Conservation (phyloP, 1,140 invertebrate species). For the Myzus persicae region DNA sequence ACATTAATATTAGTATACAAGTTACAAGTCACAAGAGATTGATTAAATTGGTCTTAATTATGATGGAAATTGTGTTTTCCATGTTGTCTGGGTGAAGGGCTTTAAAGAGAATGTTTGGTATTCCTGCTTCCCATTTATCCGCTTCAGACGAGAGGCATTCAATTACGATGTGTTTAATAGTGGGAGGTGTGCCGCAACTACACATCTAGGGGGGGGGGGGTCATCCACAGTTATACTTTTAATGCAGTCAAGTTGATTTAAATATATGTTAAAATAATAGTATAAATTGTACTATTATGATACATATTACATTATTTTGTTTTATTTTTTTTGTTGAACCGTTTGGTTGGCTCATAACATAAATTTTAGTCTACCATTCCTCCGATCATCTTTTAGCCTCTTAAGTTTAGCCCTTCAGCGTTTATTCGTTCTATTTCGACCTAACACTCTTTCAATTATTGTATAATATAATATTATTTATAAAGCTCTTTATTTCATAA, state of each 20-base stretch:
- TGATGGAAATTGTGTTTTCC: no score
- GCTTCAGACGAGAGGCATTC: no score
- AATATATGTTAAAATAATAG: neutral
- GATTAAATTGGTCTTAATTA: no score
- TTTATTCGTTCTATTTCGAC: no score
- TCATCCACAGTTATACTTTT: neutral
- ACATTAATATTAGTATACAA: no score
- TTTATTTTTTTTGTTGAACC: neutral
- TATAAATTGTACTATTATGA: neutral
- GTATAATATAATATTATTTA: neutral
- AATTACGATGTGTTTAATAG: no score
- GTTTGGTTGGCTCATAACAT: neutral
- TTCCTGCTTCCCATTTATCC: no score
- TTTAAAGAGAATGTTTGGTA: no score
- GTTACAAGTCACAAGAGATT: no score
- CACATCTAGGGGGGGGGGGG: no score
- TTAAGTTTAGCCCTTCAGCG: neutral
- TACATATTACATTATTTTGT: neutral
- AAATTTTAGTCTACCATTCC: neutral
- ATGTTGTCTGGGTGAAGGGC: no score
- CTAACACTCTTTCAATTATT: neutral
- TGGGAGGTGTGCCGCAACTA: no score
- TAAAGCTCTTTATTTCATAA: neutral
- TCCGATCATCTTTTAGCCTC: neutral
- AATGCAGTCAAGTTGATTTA: neutral